Conservation (phyloP, 2,113 vertebrate species). For the Notothenia coriiceps region DNA sequence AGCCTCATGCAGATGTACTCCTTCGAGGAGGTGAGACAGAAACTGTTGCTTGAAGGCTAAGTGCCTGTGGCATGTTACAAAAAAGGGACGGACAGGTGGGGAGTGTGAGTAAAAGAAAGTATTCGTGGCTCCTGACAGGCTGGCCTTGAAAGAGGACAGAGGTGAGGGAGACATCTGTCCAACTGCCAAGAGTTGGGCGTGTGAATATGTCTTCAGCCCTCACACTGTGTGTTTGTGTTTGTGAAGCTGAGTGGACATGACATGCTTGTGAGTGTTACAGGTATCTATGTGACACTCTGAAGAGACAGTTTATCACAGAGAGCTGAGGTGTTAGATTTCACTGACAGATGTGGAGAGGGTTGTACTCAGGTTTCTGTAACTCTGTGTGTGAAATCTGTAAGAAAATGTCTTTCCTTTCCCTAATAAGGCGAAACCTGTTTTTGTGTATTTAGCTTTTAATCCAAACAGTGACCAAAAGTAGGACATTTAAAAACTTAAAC, state of each 20-base stretch:
- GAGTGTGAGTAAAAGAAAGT: constrained; percentile 28
- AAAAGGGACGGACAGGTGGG: not conserved
- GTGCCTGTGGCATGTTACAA: constrained; percentile 4
- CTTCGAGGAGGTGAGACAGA: constrained; percentile 20
- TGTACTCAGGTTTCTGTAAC: constrained; percentile 4
- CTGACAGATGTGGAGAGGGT: constrained; percentile 41
- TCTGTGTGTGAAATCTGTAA: not conserved
- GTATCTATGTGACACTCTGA: constrained; percentile 48
- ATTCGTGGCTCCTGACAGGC: constrained; percentile 38
- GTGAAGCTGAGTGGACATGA: constrained; percentile 41
- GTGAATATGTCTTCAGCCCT: not conserved
- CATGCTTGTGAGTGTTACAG: constrained; percentile 39
- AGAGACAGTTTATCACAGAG: constrained; percentile 49
- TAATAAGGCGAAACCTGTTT: not conserved
- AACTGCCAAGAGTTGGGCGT: not conserved
- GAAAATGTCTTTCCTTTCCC: not conserved
- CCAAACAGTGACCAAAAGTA: too few relatives aligned
- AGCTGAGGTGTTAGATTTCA: constrained; percentile 44
- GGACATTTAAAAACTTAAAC: too few relatives aligned
- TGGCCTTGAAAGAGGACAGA: constrained; percentile 52
- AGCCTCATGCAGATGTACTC: constrained; percentile 11
- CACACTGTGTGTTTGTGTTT: not conserved
- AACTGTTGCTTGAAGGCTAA: not conserved
- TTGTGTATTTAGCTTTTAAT: not conserved
- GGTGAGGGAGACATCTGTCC: constrained; percentile 54